phyloP scores from a whole-genome alignment of 1,140 invertebrate species.

The Drosophila ohnishii region DNA sequence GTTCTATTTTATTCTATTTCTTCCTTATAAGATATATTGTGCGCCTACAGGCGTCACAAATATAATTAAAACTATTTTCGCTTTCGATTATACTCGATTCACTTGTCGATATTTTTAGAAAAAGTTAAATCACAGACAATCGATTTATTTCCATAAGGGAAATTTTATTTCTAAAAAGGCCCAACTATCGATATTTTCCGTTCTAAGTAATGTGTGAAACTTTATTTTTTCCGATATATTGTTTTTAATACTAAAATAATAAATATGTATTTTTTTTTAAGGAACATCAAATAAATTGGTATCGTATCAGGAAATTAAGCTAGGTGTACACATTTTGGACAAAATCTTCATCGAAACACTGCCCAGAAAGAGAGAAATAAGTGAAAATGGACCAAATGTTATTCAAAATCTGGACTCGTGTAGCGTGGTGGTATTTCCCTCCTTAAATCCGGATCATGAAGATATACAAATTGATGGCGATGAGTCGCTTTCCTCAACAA shows the following conservation, averaged over 20 bases:
- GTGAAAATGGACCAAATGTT: slow-evolving; percentile 72
- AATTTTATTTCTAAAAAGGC: too few species aligned
- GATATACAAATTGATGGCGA: slow-evolving; percentile 84
- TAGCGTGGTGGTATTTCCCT: slow-evolving; percentile 95
- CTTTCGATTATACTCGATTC: too few species aligned
- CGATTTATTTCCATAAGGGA: too few species aligned
- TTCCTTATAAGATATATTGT: too few species aligned
- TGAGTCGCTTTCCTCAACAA: slow-evolving; percentile 73
- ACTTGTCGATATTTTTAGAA: too few species aligned
- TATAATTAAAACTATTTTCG: too few species aligned
- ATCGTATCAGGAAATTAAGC: slow-evolving; percentile 80
- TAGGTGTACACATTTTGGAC: slow-evolving; percentile 77
- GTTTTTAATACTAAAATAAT: not conserved
- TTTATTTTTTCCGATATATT: not conserved
- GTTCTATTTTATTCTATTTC: too few species aligned
- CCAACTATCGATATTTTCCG: not conserved
- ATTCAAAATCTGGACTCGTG: slow-evolving; percentile 92
- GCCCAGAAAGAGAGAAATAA: slow-evolving; percentile 75
- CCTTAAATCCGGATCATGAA: slow-evolving; percentile 97
- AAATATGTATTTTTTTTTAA: slow-evolving; percentile 16
- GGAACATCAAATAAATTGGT: slow-evolving; percentile 79
- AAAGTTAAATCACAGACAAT: too few species aligned
- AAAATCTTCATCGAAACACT: slow-evolving; percentile 62
- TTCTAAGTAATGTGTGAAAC: not conserved
- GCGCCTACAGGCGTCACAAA: too few species aligned